Percentiles rank a stretch among this genome's conserved stretches.
phyloP scores from a whole-genome alignment of 2,888 invertebrate genomes.

The Stramonita haemastoma region DNA sequence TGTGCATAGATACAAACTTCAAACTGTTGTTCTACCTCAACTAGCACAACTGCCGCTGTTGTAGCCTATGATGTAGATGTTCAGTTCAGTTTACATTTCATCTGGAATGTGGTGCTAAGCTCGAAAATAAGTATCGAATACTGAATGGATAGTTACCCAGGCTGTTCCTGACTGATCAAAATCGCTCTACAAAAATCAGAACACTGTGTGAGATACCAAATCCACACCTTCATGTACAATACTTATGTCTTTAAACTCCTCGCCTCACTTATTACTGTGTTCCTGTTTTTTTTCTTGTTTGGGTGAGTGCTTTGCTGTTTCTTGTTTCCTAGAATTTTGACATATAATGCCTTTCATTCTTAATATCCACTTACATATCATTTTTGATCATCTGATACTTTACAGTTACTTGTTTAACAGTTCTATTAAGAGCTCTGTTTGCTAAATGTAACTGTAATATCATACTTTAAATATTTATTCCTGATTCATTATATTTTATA shows the following conservation, averaged over 20 bases:
- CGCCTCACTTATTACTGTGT: background rate
- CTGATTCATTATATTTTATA: too few species aligned
- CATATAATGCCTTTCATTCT: too few species aligned
- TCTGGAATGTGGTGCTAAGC: background rate
- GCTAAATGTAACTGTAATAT: too few species aligned
- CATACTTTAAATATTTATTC: too few species aligned
- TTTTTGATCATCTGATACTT: too few species aligned
- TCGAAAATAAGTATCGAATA: background rate
- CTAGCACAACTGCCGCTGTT: background rate
- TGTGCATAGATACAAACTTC: background rate
- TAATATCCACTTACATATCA: too few species aligned
- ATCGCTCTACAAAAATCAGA: slow-evolving; percentile 21
- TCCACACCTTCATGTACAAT: background rate
- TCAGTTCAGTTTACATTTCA: background rate
- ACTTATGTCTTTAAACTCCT: background rate
- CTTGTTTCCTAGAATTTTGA: too few species aligned
- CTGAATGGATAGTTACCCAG: slow-evolving; percentile 22
- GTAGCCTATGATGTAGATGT: too few species aligned
- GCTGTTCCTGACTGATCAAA: slow-evolving; percentile 27
- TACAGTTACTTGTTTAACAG: too few species aligned
- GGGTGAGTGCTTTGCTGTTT: too few species aligned
- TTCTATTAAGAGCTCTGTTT: too few species aligned
- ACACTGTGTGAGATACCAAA: background rate
- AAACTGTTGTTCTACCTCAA: background rate
- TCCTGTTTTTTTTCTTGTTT: too few species aligned